These are phyloP conservation scores for Philonicus albiceps DNA, from an alignment of 2,888 invertebrate species.

Conservation along the genomic window DNA sequence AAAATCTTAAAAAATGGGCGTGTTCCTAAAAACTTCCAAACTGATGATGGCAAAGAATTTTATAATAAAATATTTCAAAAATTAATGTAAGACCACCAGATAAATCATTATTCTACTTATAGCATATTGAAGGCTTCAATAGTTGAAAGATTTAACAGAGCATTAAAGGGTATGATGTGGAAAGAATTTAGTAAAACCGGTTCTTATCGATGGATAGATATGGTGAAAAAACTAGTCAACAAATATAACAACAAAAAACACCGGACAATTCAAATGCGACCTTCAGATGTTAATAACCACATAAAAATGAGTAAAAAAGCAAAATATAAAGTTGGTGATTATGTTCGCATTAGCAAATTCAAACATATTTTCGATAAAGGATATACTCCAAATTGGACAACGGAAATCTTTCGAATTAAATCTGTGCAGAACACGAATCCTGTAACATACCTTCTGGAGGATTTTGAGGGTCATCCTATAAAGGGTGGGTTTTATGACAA, in stretches of 20 bases:
- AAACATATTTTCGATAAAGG: neutral
- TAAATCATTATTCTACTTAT: constrained; percentile 19
- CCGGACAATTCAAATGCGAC: neutral
- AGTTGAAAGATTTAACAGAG: neutral
- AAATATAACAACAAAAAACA: constrained; percentile 22
- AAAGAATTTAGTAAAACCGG: constrained; percentile 8
- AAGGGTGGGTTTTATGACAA: too few species aligned
- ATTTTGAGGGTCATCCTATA: too few species aligned
- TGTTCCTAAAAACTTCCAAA: neutral
- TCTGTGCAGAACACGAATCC: too few species aligned
- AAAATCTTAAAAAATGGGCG: neutral
- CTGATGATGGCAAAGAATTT: neutral
- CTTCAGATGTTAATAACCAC: too few species aligned
- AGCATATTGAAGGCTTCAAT: constrained; percentile 9
- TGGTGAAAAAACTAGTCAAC: neutral
- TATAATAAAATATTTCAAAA: neutral
- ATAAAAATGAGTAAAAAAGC: too few species aligned
- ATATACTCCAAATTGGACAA: constrained; percentile 1
- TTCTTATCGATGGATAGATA: constrained; percentile 1
- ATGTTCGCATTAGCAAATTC: neutral
- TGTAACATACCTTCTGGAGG: too few species aligned
- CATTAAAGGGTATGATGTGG: neutral
- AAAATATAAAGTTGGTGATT: constrained; percentile 17
- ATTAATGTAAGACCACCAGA: neutral
- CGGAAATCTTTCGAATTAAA: neutral